Base-by-base conservation (phyloP, 1,140 invertebrate genomes). In the Intoshia linei region DNA sequence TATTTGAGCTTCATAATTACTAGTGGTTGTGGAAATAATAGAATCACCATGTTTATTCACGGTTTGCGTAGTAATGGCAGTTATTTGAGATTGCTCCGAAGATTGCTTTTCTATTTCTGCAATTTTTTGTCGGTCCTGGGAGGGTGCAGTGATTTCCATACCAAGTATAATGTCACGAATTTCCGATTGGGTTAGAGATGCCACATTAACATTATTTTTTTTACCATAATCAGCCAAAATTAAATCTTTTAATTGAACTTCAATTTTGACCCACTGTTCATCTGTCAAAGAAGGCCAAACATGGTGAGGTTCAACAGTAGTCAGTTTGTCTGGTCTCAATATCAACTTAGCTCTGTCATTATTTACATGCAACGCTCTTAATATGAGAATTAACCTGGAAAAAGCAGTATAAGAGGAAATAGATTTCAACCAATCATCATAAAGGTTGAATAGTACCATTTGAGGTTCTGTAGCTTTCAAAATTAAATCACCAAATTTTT, bases 91-190 rank as follows among this genome's bases (percentile, higher is more conserved):
- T 53, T 95, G 87, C 55, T 98, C 87, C 51, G 95, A 95, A 4
- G 84, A 95, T 59, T 95, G 87, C 53, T 98, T 98, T 55, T 98
- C 90, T 47, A 98, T 98, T 58, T 98, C 90, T 2, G 84, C 84
- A 44, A 98, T 95, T 57, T 98, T 87, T 54, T 95, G 87, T 33
- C 90, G 64, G 52, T 98, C 84, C 0, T 83, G 81, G 0, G 81
- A 92, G 0, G 90, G 90, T 1, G 90, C 87, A 23, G 78, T 87
- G 41, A 98, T 95, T 61, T 98, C 90, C 84, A 95, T 95, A 50
- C 90, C 90, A 20, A 98, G 65, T 48, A 98, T 93, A 40, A 98
- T 95, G 54, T 98, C 90, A 40, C 87, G 70, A 48, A 95, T 93
- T 64, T 95, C 87, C 0, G 83, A 92, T 51, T 95, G 87, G 0